Conservation (phyloP, 2,113 vertebrate species). For the Thunnus thynnus region DNA sequence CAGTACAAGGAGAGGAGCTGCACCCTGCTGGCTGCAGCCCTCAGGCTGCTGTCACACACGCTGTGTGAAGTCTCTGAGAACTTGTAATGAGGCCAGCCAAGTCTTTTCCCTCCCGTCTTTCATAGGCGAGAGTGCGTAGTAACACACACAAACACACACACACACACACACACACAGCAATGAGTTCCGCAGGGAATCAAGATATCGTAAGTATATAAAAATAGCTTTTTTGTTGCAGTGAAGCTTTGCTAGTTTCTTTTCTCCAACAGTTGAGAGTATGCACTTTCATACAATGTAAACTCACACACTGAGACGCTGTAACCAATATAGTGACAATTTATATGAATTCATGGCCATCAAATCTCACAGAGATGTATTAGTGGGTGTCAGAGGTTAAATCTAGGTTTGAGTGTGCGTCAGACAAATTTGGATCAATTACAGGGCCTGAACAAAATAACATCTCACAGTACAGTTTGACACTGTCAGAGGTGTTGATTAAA, state of each 20-base stretch:
- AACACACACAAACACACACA: neutral
- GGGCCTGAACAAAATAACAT: neutral
- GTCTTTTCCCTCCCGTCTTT: conserved; percentile 32
- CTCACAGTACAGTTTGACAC: no score
- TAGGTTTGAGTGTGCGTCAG: neutral
- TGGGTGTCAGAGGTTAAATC: neutral
- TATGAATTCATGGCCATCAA: neutral
- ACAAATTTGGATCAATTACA: neutral
- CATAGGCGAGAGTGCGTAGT: neutral
- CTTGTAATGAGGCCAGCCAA: conserved; percentile 59
- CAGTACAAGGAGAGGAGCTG: conserved; percentile 50
- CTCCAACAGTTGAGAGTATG: neutral
- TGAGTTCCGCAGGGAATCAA: conserved; percentile 18
- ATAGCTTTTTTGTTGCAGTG: conserved; percentile 1
- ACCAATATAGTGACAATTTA: neutral
- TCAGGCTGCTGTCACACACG: conserved; percentile 55
- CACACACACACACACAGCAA: neutral
- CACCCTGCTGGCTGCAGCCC: conserved; percentile 61
- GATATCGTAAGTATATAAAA: conserved; percentile 14
- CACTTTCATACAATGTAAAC: neutral
- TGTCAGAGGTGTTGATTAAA: no score
- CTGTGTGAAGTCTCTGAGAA: conserved; percentile 48
- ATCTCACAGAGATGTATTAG: neutral
- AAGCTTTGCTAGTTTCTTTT: neutral
- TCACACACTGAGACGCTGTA: neutral